Conservation (phyloP, 2,888 invertebrate genomes). For the Allacma fusca region DNA sequence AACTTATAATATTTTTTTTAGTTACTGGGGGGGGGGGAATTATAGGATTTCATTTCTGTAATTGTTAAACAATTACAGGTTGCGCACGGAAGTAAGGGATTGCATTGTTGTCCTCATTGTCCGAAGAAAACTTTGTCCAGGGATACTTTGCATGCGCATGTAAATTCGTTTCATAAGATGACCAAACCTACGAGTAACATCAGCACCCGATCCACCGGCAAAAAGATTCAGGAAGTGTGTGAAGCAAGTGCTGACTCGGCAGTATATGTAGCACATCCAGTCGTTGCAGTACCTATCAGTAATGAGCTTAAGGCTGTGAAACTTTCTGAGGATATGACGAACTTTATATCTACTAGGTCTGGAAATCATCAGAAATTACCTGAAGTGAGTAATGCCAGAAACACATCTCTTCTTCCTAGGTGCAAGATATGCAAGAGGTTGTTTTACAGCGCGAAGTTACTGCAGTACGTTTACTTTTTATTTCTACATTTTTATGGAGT, state of each 20-base stretch:
- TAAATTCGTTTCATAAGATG: not conserved
- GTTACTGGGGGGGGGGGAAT: not conserved
- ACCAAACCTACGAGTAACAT: not conserved
- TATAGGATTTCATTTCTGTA: not conserved
- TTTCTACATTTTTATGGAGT: not conserved
- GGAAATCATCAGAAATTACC: not conserved
- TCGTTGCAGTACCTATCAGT: not conserved
- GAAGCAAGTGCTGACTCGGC: no score
- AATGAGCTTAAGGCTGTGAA: not conserved
- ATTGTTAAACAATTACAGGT: not conserved
- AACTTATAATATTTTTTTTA: not conserved
- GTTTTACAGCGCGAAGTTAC: not conserved
- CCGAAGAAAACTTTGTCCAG: not conserved
- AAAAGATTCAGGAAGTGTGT: not conserved
- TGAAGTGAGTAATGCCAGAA: not conserved
- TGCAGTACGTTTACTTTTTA: not conserved
- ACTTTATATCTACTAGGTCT: not conserved
- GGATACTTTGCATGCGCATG: not conserved
- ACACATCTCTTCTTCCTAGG: not conserved
- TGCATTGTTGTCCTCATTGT: not conserved
- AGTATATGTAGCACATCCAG: no score
- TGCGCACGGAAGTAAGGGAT: not conserved
- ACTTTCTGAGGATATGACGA: not conserved
- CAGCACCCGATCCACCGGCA: not conserved
- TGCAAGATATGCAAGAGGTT: not conserved